A percentile compares a stretch with the other conserved stretches of the same genome.
Conservation (phyloP, 1,140 invertebrate species). For the Caenorhabditis elegans region WBcel235 BX284605.5:66001-66500, state of each 20-base stretch:
- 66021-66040: no score
- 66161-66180: slow-evolving; percentile 79
- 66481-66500: slow-evolving; percentile 86
- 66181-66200: slow-evolving; percentile 81
- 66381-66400: not conserved
- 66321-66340: slow-evolving; percentile 54
- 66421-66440: not conserved
- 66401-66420: not conserved
- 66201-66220: slow-evolving; percentile 83
- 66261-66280: slow-evolving; percentile 93
- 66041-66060: no score
- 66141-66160: slow-evolving; percentile 58
- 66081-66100: no score
- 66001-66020: no score
- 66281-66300: slow-evolving; percentile 81
- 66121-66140: no score
- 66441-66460: slow-evolving; percentile 74
- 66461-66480: slow-evolving; percentile 88
- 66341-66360: no score
- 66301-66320: slow-evolving; percentile 81
- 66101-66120: no score
- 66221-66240: slow-evolving; percentile 80
- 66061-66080: no score
- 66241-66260: slow-evolving; percentile 85
- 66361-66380: no score